These are phyloP conservation scores for Carassius carassius DNA, from an alignment of 2,113 vertebrate genomes.

Conservation along the genomic window DNA sequence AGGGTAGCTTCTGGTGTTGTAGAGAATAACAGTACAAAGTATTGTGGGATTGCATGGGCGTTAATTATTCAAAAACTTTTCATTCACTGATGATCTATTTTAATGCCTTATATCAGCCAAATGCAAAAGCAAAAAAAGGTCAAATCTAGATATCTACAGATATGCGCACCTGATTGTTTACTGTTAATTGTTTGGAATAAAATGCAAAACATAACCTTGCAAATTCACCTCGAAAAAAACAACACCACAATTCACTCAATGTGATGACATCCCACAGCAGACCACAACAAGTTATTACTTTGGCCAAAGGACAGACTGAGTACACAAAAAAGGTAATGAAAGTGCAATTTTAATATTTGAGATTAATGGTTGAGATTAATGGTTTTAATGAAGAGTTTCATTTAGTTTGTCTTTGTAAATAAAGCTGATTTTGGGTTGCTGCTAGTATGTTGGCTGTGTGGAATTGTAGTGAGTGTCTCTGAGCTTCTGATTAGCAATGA, in stretches of 20 bases:
- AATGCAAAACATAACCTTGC: background rate
- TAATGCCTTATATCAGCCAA: background rate
- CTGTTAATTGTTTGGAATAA: background rate
- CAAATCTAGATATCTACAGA: background rate
- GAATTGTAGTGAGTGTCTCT: constrained; percentile 5
- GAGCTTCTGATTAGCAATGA: constrained; percentile 15
- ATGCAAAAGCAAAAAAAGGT: background rate
- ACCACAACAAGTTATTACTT: background rate
- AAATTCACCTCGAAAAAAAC: background rate
- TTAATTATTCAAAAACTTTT: constrained; percentile 9
- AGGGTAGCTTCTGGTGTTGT: background rate
- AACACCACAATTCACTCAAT: background rate
- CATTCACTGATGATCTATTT: constrained; percentile 8
- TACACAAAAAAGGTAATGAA: constrained; percentile 2
- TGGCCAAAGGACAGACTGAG: background rate
- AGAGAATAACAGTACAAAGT: background rate
- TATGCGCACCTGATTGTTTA: constrained; percentile 9
- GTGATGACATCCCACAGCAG: background rate
- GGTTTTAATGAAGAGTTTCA: constrained; percentile 12
- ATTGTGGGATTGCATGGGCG: background rate
- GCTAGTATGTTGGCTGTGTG: background rate
- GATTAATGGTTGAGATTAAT: constrained; percentile 2
- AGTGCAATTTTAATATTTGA: background rate
- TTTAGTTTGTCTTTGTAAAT: background rate
- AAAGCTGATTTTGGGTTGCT: background rate